Percentiles rank a stretch among this genome's conserved stretches.
These are phyloP conservation scores for Agrotis clavis DNA, from an alignment of 2,888 invertebrate genomes.

Conservation along the genomic window DNA sequence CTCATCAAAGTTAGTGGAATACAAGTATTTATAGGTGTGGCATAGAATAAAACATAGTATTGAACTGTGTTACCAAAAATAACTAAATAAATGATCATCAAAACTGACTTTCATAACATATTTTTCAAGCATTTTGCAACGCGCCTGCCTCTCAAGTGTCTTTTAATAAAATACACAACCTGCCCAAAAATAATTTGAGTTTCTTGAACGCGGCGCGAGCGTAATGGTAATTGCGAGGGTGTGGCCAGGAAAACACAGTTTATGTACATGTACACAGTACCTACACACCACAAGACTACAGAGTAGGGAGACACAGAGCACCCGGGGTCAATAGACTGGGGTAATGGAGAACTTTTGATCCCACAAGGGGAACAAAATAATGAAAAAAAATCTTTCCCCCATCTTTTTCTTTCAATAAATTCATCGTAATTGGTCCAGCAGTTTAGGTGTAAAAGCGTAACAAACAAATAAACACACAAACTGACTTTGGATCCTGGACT, in stretches of 20 bases:
- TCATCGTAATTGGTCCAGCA: too few species aligned
- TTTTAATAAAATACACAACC: slow-evolving; percentile 50
- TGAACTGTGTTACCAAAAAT: neutral
- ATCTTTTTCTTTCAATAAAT: too few species aligned
- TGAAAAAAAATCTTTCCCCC: too few species aligned
- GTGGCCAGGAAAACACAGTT: slow-evolving; percentile 81
- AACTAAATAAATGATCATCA: neutral
- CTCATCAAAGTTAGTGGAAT: too few species aligned
- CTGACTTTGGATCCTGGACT: too few species aligned
- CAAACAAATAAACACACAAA: too few species aligned
- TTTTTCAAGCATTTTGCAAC: neutral
- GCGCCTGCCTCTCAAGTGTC: slow-evolving; percentile 10
- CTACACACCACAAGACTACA: slow-evolving; percentile 55
- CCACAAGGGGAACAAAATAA: neutral
- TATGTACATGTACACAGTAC: slow-evolving; percentile 66
- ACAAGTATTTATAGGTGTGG: too few species aligned
- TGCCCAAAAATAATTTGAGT: slow-evolving; percentile 81
- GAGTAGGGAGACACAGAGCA: slow-evolving; percentile 63
- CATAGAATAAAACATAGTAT: too few species aligned
- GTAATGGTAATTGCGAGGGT: slow-evolving; percentile 86
- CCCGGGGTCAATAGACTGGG: slow-evolving; percentile 30
- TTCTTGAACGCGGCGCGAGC: slow-evolving; percentile 80
- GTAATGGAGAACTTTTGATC: neutral
- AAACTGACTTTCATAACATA: neutral
- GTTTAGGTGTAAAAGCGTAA: too few species aligned